phyloP scores from a whole-genome alignment of 2,797 vertebrate genomes.

The Graptemys geographica region DNA sequence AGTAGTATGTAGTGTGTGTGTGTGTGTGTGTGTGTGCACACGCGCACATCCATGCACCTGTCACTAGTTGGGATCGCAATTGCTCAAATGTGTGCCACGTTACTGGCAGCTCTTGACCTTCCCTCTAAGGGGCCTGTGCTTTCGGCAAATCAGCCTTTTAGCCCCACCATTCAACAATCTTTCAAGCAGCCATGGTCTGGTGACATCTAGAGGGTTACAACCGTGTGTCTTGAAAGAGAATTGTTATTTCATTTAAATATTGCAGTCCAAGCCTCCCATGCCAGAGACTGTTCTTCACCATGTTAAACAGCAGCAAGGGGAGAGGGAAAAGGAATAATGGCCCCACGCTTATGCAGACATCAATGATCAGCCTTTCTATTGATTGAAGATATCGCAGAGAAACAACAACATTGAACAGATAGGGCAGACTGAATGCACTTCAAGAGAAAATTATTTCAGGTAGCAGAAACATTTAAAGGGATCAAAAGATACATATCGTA shows the following conservation, averaged over 20 bases:
- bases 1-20: no score
- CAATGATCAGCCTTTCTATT: neutral
- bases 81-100: neutral
- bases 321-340: neutral
- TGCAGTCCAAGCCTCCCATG: neutral
- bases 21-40: neutral
- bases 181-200: neutral
- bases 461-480: conserved; percentile 17
- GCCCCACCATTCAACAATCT: neutral
- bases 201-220: neutral
- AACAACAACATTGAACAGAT: neutral
- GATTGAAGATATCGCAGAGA: conserved; percentile 18
- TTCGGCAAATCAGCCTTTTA: neutral
- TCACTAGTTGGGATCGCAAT: neutral
- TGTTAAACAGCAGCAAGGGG: neutral
- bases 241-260: neutral
- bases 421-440: conserved; percentile 19
- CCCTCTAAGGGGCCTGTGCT: neutral
- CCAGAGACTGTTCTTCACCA: neutral
- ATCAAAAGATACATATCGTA: neutral
- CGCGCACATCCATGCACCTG: neutral
- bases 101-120: neutral
- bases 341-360: neutral
- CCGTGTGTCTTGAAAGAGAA: neutral
- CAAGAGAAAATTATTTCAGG: conserved; percentile 15